Percentiles rank a stretch among this genome's conserved stretches.
Evolutionary conservation across 2,888 invertebrate genomes (phyloP).

Genomic region (Aethes cnicana): DNA sequence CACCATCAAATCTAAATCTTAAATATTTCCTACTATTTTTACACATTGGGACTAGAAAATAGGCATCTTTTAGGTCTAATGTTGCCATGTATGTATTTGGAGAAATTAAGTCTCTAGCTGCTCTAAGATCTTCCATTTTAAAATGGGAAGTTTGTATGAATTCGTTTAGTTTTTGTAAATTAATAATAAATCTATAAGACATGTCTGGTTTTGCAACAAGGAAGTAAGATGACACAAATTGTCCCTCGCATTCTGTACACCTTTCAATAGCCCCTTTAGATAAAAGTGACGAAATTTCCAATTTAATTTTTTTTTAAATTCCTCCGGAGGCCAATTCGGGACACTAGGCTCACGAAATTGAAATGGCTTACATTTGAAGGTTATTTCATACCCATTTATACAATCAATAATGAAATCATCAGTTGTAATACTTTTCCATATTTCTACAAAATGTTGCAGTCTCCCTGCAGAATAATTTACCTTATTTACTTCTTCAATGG

Average conservation of each 20-base stretch:
- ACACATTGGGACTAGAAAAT: not conserved
- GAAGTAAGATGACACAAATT: constrained; percentile 2
- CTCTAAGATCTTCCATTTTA: not conserved
- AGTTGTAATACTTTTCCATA: too few relatives aligned
- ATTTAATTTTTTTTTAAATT: too few relatives aligned
- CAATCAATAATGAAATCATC: too few relatives aligned
- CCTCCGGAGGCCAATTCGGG: too few relatives aligned
- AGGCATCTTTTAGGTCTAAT: not conserved
- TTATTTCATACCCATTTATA: not conserved
- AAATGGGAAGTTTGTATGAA: not conserved
- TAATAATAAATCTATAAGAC: not conserved
- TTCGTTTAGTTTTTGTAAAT: not conserved
- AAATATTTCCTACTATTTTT: not conserved
- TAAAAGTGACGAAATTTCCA: not conserved
- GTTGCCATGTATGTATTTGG: not conserved
- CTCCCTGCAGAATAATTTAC: not conserved
- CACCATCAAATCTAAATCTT: not conserved
- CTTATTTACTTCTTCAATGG: not conserved
- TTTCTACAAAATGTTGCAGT: too few relatives aligned
- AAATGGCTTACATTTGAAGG: not conserved
- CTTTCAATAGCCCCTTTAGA: constrained; percentile 3
- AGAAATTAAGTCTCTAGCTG: not conserved
- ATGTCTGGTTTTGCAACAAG: not conserved
- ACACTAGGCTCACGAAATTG: too few relatives aligned
- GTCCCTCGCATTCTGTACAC: not conserved